Conservation (phyloP, 2,888 invertebrate genomes). For the Aphrophora alni region DNA sequence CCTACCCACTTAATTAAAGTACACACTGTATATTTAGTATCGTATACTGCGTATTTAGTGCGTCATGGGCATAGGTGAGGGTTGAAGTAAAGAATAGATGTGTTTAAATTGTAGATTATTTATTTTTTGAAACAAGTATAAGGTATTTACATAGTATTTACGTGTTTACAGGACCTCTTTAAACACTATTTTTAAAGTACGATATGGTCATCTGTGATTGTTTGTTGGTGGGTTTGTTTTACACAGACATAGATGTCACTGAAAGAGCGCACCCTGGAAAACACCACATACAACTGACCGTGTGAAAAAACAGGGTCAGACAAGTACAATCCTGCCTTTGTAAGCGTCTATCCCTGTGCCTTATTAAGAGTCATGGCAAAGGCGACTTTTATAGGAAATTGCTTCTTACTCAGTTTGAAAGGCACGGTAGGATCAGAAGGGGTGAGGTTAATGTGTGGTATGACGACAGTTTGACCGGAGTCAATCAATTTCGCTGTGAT, state of each 20-base stretch:
- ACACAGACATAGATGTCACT: not conserved
- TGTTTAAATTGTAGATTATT: too few species aligned
- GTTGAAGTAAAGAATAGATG: too few species aligned
- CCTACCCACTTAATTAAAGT: too few species aligned
- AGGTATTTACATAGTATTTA: not conserved
- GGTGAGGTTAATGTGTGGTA: not conserved
- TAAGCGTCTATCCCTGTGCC: not conserved
- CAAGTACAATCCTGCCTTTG: not conserved
- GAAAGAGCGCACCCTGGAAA: not conserved
- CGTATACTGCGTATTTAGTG: too few species aligned
- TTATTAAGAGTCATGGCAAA: not conserved
- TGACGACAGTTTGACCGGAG: not conserved
- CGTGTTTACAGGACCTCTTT: constrained; percentile 10
- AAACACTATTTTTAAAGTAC: constrained; percentile 8
- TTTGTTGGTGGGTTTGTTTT: not conserved
- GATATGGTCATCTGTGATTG: not conserved
- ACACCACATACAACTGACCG: constrained; percentile 7
- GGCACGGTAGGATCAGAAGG: not conserved
- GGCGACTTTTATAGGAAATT: not conserved
- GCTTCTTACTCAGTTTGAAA: not conserved
- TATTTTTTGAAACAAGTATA: too few species aligned
- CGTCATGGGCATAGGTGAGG: too few species aligned
- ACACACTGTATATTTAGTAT: too few species aligned
- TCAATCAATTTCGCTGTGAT: not conserved
- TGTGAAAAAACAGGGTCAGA: not conserved